Evolutionary conservation across 2,888 invertebrate genomes (phyloP).

Genomic region (Metopia argyrocephala): DNA sequence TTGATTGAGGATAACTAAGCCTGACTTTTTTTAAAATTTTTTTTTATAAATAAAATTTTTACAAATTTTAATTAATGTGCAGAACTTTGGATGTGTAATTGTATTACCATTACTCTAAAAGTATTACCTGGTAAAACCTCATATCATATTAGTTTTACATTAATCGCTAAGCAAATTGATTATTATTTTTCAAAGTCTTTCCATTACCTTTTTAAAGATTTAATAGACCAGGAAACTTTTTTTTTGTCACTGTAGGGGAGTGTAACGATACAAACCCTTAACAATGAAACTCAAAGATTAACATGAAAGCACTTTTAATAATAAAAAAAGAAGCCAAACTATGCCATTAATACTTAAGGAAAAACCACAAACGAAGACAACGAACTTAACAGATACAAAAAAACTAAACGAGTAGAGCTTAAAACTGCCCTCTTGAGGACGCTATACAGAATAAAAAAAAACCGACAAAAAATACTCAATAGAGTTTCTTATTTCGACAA

Average conservation of each 20-base stretch:
- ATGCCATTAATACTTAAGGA: constrained; percentile 35
- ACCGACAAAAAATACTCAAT: constrained; percentile 23
- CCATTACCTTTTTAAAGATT: too few relatives aligned
- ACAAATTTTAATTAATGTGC: too few relatives aligned
- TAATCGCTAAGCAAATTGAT: too few relatives aligned
- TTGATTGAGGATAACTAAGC: too few relatives aligned
- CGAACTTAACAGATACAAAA: constrained; percentile 9
- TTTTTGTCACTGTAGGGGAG: constrained; percentile 28
- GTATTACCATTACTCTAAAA: too few relatives aligned
- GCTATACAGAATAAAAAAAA: constrained; percentile 8
- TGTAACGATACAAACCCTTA: constrained; percentile 11
- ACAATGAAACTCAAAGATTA: constrained; percentile 41
- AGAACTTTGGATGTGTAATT: too few relatives aligned
- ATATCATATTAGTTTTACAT: too few relatives aligned
- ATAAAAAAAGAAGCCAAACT: constrained; percentile 48
- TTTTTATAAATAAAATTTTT: too few relatives aligned
- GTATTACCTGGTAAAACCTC: too few relatives aligned
- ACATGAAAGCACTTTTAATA: constrained; percentile 56
- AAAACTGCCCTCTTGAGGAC: constrained; percentile 56
- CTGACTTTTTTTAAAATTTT: too few relatives aligned
- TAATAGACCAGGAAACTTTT: too few relatives aligned
- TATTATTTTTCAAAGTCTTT: too few relatives aligned
- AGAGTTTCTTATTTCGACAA: constrained; percentile 44
- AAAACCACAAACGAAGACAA: constrained; percentile 49
- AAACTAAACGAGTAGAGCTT: neutral